Evolutionary conservation across 2,113 vertebrate genomes (phyloP), one percentile per base, ranked within the genome.

Genomic region (Muntiacus muntjak): DNA sequence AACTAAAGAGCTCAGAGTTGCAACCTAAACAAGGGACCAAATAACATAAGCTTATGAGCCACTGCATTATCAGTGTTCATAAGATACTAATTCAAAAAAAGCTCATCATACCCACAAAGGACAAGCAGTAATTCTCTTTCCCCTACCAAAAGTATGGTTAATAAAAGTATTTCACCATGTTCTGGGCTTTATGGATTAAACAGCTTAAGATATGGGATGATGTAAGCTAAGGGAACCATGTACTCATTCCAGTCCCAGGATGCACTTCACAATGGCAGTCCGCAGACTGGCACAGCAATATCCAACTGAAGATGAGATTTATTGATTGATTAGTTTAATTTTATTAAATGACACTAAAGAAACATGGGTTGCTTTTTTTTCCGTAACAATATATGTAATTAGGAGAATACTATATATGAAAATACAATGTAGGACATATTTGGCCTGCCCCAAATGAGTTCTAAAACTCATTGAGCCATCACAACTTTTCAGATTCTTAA

Each of bases 281-380:
- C 89, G 91, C 94, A 92, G 47, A 93, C 96, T 98, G 91, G 93
- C 78, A 98, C 97, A 96, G 28, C 97, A 98, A 98, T 97, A 95
- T 62, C 95, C 96, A 96, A 94, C 78, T 79, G 94, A 98, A 98
- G 26, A 95, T 76, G 95, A 98, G 98, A 97, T 93, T 89, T 98
- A 98, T 98, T 98, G 99, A 99, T 98, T 98, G 97, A 99, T 99
- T 98, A 97, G 96, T 98, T 99, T 99, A 98, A 99, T 99, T 99
- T 98, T 98, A 98, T 98, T 98, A 98, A 98, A 98, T 96, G 82
- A 82, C 96, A 98, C 89, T 88, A 86, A 97, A 97, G 97, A 98
- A 98, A 83, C 74, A 79, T 78, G 52, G 9, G 55, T 91, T 86
- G 28, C n/a, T 86, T 91, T 6, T 33, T 82, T 57, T 14, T 11